Conservation (phyloP, 1,140 invertebrate genomes). For the Saccostrea echinata region DNA sequence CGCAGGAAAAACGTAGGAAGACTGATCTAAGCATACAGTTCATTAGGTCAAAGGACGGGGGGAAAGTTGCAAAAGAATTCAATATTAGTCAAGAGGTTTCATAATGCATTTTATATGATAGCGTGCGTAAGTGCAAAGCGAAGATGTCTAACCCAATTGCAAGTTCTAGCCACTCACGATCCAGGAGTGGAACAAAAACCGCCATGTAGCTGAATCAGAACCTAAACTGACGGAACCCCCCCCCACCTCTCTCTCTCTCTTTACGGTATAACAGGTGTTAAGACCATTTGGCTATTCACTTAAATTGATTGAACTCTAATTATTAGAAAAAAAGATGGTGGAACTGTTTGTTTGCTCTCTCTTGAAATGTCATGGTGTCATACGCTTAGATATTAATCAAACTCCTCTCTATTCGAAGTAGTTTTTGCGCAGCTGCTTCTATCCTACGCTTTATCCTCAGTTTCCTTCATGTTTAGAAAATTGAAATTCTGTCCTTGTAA, state of each 20-base stretch:
- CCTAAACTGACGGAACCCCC: not conserved
- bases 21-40: no score
- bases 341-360: not conserved
- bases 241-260: not conserved
- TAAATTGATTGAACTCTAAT: not conserved
- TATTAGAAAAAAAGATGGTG: not conserved
- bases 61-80: no score
- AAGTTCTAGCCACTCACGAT: no score
- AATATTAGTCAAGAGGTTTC: no score
- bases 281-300: not conserved
- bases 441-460: not conserved
- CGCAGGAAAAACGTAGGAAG: no score
- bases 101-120: no score
- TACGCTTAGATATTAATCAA: not conserved
- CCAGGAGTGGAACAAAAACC: no score
- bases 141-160: no score
- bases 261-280: no score
- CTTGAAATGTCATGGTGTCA: not conserved
- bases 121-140: no score
- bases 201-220: not conserved
- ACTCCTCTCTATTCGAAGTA: not conserved
- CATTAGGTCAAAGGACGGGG: no score
- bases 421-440: not conserved
- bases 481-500: no score
- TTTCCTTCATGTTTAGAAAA: not conserved